A percentile compares a stretch with the other conserved stretches of the same genome.
Conservation (phyloP, 2,113 vertebrate species). For the Cyprinus carpio region DNA sequence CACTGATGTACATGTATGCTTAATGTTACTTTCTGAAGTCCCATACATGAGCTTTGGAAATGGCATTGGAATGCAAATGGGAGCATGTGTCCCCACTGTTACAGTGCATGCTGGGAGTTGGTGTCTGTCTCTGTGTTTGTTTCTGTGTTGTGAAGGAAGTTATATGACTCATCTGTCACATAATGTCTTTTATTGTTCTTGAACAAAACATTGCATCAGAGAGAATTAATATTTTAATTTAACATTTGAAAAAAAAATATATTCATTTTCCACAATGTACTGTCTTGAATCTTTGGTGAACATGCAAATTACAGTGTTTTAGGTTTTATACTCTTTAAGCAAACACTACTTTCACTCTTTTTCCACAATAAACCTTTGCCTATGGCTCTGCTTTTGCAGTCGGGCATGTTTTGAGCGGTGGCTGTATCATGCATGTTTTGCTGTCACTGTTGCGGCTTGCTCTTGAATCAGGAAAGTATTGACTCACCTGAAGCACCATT, state of each 20-base stretch:
- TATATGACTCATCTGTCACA: constrained; percentile 51
- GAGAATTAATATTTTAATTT: background rate
- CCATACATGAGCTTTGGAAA: constrained; percentile 68
- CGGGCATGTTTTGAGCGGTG: constrained; percentile 36
- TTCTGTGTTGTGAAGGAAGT: constrained; percentile 59
- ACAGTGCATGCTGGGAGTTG: constrained; percentile 62
- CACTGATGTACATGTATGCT: constrained; percentile 48
- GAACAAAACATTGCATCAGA: background rate
- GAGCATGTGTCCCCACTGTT: constrained; percentile 65
- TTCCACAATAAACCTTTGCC: constrained; percentile 38
- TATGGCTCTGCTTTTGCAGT: constrained; percentile 22
- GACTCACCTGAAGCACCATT: constrained; percentile 39
- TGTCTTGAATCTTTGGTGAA: constrained; percentile 33
- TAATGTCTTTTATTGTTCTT: constrained; percentile 21
- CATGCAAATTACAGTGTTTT: constrained; percentile 32
- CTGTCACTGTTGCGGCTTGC: constrained; percentile 17
- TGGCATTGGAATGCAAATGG: constrained; percentile 80
- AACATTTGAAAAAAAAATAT: background rate
- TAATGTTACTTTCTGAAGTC: constrained; percentile 29
- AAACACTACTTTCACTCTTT: background rate
- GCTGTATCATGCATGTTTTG: constrained; percentile 45
- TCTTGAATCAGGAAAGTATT: constrained; percentile 18
- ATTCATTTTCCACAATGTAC: background rate
- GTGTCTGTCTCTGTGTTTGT: constrained; percentile 51
- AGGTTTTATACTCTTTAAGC: constrained; percentile 12